These are phyloP conservation scores for Pelecanus crispus DNA, from an alignment of 2,113 vertebrate species.

Conservation along the genomic window DNA sequence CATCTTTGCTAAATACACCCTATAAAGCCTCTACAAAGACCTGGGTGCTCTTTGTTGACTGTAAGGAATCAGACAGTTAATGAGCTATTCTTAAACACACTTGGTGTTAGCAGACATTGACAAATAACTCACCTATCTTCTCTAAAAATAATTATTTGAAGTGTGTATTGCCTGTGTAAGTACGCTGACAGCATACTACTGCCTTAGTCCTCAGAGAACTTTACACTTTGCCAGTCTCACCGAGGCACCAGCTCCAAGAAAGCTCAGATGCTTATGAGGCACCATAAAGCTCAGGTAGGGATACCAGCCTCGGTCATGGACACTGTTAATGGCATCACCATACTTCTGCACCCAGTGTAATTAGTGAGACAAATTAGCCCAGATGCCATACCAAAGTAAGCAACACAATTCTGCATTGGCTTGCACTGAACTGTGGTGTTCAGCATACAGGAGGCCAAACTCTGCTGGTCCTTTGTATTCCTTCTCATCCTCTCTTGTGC, in stretches of 20 bases:
- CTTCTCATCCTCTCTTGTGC: neutral
- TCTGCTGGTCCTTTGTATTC: neutral
- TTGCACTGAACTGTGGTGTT: constrained; percentile 30
- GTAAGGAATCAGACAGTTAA: neutral
- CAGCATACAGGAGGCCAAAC: neutral
- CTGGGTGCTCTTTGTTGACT: neutral
- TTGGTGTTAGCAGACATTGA: neutral
- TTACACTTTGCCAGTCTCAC: neutral
- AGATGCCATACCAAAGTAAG: constrained; percentile 3
- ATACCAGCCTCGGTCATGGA: neutral
- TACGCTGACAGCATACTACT: neutral
- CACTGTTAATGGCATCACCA: neutral
- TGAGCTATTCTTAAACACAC: neutral
- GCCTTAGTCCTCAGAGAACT: neutral
- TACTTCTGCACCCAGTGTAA: neutral
- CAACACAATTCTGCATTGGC: neutral
- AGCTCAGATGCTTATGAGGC: neutral
- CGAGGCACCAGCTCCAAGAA: neutral
- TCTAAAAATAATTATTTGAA: neutral
- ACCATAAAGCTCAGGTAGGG: neutral
- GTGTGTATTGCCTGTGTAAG: neutral
- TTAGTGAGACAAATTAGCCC: constrained; percentile 24
- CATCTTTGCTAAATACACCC: neutral
- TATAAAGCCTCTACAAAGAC: neutral
- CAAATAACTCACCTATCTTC: neutral